Evolutionary conservation across 1,140 invertebrate species (phyloP), one percentile per base, ranked within the genome.

Genomic region (Drosophila setifemur): DNA sequence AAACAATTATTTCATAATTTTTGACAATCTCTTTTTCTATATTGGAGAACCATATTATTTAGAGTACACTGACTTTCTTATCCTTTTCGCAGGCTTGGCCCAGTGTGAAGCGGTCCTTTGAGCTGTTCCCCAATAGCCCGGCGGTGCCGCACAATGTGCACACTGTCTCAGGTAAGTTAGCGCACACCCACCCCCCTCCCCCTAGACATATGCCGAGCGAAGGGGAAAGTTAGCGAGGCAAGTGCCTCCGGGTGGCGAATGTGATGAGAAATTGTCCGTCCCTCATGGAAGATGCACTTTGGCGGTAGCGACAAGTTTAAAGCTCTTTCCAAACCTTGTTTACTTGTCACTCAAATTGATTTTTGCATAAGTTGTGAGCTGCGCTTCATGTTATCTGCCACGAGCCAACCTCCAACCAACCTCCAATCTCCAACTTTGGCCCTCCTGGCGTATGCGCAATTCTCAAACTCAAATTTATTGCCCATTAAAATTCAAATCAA

Each of bases 81-180:
- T 37, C 25, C 26, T 7, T 28, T 43, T 68, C 21, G n/a, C 74
- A 90, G 88, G 85, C 88, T 29, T 90, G 88, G 88, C 85, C 88
- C 45, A 77, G 69, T 54, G 81, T 90, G 16, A 90, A 90, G 64
- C 79, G 82, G 14, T 68, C 88, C 23, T 90, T 89, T 69, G 88
- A 90, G 47, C 53, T 90, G 4, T 88, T 71, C 35, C 87, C 88
- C 18, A 68, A 18, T 42, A 68, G 21, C 47, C 58, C 74, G 5
- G 71, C 68, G 18, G 68, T 73, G 71, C 73, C 85, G 12, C 74
- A 79, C 69, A 63, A 76, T 54, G 68, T 87, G 66, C 85, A 90
- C 66, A 82, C 72, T 44, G 89, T 90, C 31, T 74, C 88, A 87
- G 88, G 88, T 90, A 88, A 89, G 71, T 73, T 61, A 14, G 23